Evolutionary conservation across 2,797 vertebrate species (phyloP), one percentile per base, ranked within the genome.

Genomic region (Gymnopithys bicolor): DNA sequence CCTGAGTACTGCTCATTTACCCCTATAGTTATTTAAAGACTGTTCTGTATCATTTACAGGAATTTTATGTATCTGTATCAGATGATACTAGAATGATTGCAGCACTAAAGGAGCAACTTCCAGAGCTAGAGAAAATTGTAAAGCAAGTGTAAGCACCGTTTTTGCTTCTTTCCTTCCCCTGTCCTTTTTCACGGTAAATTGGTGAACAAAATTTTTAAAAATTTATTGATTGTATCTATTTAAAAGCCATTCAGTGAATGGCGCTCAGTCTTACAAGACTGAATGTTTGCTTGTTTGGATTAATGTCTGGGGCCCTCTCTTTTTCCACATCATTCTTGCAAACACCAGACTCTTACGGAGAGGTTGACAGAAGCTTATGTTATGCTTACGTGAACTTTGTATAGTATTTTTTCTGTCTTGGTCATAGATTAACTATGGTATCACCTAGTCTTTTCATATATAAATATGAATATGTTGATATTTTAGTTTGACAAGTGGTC

Each of bases 31-130:
- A 71, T 96, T 97, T 97, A 97, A 97, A 97, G 76, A 81, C 85
- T 97, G 45, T 92, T 96, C 77, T 97, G 90, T 97, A 76, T 96
- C 74, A 95, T 96, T 98, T 98, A 79, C 98, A 99, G 99, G 99
- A 99, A 95, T 99, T 99, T 98, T 98, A 99, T 88, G 95, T 98
- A 86, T 98, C 98, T n/a, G 99, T 99, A 83, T 99, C 98, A 84
- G 98, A 99, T 94, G 99, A 99, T 95, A 98, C 98, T 73, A 98
- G 98, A 95, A 97, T 97, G 89, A 98, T 99, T 94, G 97, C 98
- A 84, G 95, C 98, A n/a, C 98, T 99, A 87, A 99, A 98, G 96
- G 99, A 99, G 49, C 98, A 99, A 83, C 98, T 99, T 39, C 97
- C 98, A 24, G 98, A 99, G 81, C 87, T 99, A 94, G 99, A 99